Base-by-base conservation (phyloP, 2,113 vertebrate genomes). In the Saimiri boliviensis region DNA sequence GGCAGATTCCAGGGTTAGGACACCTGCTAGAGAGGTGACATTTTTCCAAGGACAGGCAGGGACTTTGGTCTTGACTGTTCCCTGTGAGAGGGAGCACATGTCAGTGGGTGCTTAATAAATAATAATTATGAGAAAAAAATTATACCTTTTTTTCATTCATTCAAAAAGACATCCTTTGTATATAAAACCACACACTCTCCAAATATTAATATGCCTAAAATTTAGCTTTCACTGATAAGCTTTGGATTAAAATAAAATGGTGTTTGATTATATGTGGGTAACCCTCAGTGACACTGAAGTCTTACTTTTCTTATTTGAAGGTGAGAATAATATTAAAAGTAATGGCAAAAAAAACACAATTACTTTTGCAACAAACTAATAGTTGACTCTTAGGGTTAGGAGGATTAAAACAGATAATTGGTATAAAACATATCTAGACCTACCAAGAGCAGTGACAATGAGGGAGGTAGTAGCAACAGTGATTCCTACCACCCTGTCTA, bases 31-130 rank as follows among this genome's bases (percentile, higher is more conserved):
- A 30, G 37, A 73, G 2, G 32, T 17, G 49, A n/a, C 23, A 37
- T 47, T 89, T 37, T 76, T 76, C 74, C 60, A 9, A 96, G 21
- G 49, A 73, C 52, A 89, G 25, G 47, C 49, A 86, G 23, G 35
- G 35, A 32, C 42, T 84, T 23, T 66, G 30, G 45, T 82, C 40
- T 92, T 13, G 19, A 76, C 23, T 54, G 30, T 52, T 85, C 60
- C 86, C 45, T 42, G 32, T 47, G 30, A 40, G 30, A 84, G 52
- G 19, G 8, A 52, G 3, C 19, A n/a, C 19, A n/a, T 32, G 32
- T n/a, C 45, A 56, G 8, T 11, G 32, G 40, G 71, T 63, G 77
- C 66, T 68, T 81, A 98, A 97, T 97, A 97, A 98, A 96, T 37
- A 84, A 70, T 56, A 58, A 63, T 77, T 4, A 94, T 42, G 56